Percentiles rank a stretch among this genome's conserved stretches.
Evolutionary conservation across 2,113 vertebrate genomes (phyloP).

Genomic region (Chaenogobius annularis): DNA sequence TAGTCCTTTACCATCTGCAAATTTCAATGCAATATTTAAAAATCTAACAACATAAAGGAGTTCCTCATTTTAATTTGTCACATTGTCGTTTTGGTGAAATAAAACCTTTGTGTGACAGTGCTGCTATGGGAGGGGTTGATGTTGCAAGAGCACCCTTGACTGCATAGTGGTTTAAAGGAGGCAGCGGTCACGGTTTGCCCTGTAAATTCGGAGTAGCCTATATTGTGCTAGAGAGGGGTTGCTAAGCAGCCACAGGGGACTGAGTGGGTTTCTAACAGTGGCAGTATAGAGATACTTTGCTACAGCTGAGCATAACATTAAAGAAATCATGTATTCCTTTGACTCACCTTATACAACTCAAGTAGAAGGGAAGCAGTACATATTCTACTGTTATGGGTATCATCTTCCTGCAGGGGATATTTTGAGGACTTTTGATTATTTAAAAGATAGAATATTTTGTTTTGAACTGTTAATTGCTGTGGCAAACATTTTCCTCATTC

Average conservation of each 20-base stretch:
- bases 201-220: conserved; percentile 66
- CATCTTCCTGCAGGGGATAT: background rate
- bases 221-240: conserved; percentile 76
- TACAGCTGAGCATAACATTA: conserved; percentile 35
- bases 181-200: conserved; percentile 71
- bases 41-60: background rate
- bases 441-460: too few species aligned
- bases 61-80: background rate
- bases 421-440: background rate
- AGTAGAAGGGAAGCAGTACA: background rate
- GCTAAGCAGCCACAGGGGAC: conserved; percentile 77
- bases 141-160: conserved; percentile 67
- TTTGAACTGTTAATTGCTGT: too few species aligned
- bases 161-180: conserved; percentile 61
- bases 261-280: conserved; percentile 75
- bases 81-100: background rate
- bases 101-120: conserved; percentile 43
- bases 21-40: background rate
- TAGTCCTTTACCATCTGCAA: background rate
- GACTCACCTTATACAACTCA: conserved; percentile 14
- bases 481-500: background rate
- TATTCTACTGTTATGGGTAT: background rate
- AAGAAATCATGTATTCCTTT: conserved; percentile 16
- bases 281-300: conserved; percentile 51
- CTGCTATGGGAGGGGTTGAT: conserved; percentile 48